Conservation (phyloP, 53 echinoderm and acorn worm species). For the Glandiceps talaboti region DNA sequence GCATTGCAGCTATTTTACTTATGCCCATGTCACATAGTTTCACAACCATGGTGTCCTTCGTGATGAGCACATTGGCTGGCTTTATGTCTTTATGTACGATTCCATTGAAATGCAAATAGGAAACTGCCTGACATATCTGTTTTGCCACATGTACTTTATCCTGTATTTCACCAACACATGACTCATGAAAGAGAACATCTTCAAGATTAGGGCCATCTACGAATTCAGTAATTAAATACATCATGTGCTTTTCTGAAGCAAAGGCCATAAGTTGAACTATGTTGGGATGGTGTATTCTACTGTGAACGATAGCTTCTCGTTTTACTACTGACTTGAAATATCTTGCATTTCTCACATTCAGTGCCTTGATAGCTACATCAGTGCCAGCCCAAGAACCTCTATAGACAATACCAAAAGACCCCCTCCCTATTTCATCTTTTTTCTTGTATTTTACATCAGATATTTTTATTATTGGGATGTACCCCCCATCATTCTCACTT, state of each 20-base stretch:
- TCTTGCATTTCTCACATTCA: background rate
- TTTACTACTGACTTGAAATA: background rate
- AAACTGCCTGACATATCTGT: background rate
- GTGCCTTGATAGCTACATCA: background rate
- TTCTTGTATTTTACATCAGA: conserved; percentile 40
- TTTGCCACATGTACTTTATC: background rate
- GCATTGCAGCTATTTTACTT: background rate
- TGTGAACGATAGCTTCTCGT: background rate
- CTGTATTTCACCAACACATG: background rate
- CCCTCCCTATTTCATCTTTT: conserved; percentile 91
- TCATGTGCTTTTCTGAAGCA: background rate
- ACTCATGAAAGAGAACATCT: background rate
- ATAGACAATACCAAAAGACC: conserved; percentile 77
- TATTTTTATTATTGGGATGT: no score
- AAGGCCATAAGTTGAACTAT: background rate
- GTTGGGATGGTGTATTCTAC: background rate
- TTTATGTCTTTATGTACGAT: background rate
- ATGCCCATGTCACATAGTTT: background rate
- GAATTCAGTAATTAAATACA: background rate
- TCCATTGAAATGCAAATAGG: background rate
- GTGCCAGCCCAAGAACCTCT: background rate
- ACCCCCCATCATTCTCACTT: no score
- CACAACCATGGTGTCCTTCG: background rate
- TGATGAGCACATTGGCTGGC: background rate
- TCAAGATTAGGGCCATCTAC: background rate